Evolutionary conservation across 2,797 vertebrate species (phyloP).

Genomic region (Rhynchotus rufescens): DNA sequence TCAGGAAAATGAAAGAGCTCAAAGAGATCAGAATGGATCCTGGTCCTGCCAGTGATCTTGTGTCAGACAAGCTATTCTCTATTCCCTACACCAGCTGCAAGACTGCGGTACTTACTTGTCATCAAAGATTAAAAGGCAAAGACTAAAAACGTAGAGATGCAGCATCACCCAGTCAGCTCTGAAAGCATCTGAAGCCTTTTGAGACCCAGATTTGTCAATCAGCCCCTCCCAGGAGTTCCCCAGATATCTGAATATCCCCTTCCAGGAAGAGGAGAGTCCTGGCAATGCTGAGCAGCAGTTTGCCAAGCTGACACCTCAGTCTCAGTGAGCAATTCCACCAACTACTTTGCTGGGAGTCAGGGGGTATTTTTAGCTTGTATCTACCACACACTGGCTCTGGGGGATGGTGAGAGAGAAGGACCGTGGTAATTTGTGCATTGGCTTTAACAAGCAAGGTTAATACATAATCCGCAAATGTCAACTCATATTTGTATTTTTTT

Average conservation of each 20-base stretch:
- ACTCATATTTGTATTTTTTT: no score
- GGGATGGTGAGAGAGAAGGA: neutral
- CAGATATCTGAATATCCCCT: neutral
- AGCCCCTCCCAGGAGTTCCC: neutral
- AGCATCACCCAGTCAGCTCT: neutral
- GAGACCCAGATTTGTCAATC: neutral
- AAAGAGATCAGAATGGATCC: neutral
- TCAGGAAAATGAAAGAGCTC: neutral
- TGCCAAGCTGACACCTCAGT: neutral
- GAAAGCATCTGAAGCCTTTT: neutral
- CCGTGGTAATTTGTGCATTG: neutral
- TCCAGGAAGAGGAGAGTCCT: neutral
- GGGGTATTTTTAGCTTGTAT: neutral
- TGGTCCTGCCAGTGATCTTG: neutral
- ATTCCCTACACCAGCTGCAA: rapidly evolving
- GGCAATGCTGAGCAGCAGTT: no score
- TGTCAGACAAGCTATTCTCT: neutral
- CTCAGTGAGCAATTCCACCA: neutral
- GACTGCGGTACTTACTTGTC: neutral
- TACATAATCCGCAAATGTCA: neutral
- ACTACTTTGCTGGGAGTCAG: neutral
- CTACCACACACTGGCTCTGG: neutral
- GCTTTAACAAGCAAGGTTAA: neutral
- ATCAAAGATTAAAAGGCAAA: neutral
- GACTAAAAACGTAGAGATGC: neutral